These are phyloP conservation scores for Leuciscus idus DNA, from an alignment of 2,113 vertebrate species.

Conservation along the genomic window DNA sequence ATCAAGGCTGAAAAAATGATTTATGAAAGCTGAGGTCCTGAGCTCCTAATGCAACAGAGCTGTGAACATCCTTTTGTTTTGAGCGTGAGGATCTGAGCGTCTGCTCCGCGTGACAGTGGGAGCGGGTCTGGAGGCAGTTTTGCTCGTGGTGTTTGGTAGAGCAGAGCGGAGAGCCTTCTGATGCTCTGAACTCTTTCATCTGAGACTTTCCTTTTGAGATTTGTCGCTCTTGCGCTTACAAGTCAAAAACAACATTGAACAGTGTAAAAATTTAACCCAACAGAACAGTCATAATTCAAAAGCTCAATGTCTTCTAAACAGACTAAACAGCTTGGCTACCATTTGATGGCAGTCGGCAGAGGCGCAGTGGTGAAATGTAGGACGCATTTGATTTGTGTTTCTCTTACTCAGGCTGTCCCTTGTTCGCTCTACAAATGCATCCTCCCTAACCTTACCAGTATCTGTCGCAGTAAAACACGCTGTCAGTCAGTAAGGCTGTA, in stretches of 20 bases:
- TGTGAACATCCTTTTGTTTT: background rate
- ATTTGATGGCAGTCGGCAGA: slow-evolving; percentile 15
- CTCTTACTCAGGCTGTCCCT: slow-evolving; percentile 24
- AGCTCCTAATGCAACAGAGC: slow-evolving; percentile 40
- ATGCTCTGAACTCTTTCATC: slow-evolving; percentile 28
- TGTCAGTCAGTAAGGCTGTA: slow-evolving; percentile 9
- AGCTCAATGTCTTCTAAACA: background rate
- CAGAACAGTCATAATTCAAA: slow-evolving; percentile 3
- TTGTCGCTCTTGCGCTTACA: slow-evolving; percentile 6
- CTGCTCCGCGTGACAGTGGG: background rate
- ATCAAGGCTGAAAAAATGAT: slow-evolving; percentile 36
- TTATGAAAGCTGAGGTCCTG: slow-evolving; percentile 31
- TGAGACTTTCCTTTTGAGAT: slow-evolving; percentile 18
- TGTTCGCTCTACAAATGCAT: background rate
- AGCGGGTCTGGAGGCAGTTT: slow-evolving; percentile 26
- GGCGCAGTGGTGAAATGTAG: slow-evolving; percentile 7
- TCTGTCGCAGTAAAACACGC: background rate
- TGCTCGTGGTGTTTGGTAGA: slow-evolving; percentile 32
- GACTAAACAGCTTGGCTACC: background rate
- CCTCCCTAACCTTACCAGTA: background rate
- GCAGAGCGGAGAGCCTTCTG: slow-evolving; percentile 6
- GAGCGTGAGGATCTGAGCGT: slow-evolving; percentile 8
- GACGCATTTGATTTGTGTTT: slow-evolving; percentile 7
- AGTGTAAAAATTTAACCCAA: slow-evolving; percentile 9
- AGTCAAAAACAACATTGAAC: slow-evolving; percentile 35